Conservation (phyloP, 2,797 vertebrate genomes). For the Parambassis ranga region DNA sequence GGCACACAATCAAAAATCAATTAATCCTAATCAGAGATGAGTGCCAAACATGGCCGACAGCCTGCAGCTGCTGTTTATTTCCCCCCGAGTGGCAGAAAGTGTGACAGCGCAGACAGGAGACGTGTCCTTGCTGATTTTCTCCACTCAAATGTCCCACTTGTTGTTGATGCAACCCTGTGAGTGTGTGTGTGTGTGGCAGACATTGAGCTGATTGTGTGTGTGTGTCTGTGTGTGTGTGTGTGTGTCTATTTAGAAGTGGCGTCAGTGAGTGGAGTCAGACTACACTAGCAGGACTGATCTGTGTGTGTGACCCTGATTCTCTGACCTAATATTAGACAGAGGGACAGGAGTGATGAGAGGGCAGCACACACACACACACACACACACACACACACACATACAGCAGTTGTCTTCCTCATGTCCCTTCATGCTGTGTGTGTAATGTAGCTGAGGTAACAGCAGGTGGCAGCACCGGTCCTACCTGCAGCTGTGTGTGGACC, state of each 20-base stretch:
- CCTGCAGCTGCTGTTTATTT: slow-evolving; percentile 57
- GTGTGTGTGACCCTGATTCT: background rate
- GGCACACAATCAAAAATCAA: slow-evolving; percentile 71
- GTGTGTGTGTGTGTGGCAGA: background rate
- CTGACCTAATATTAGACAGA: background rate
- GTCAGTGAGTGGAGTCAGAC: background rate
- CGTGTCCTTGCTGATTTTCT: background rate
- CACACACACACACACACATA: too few relatives aligned
- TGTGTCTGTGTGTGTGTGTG: too few relatives aligned
- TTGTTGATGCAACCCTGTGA: background rate
- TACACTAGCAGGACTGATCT: background rate
- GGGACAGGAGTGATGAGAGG: too few relatives aligned
- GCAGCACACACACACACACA: too few relatives aligned
- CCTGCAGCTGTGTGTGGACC: too few relatives aligned
- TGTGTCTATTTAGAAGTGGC: too few relatives aligned
- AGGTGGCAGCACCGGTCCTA: too few relatives aligned
- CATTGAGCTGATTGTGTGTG: background rate
- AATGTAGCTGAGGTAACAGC: too few relatives aligned
- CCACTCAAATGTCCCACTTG: slow-evolving; percentile 6
- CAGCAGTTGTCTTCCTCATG: too few relatives aligned
- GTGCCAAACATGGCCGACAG: slow-evolving; percentile 31
- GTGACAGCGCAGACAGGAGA: slow-evolving; percentile 27
- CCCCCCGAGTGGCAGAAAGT: slow-evolving; percentile 37
- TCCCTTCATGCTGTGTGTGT: too few relatives aligned
- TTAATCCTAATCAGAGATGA: slow-evolving; percentile 78